Evolutionary conservation across 2,888 invertebrate species (phyloP), one percentile per base, ranked within the genome.

Genomic region (Anoplius nigerrimus): DNA sequence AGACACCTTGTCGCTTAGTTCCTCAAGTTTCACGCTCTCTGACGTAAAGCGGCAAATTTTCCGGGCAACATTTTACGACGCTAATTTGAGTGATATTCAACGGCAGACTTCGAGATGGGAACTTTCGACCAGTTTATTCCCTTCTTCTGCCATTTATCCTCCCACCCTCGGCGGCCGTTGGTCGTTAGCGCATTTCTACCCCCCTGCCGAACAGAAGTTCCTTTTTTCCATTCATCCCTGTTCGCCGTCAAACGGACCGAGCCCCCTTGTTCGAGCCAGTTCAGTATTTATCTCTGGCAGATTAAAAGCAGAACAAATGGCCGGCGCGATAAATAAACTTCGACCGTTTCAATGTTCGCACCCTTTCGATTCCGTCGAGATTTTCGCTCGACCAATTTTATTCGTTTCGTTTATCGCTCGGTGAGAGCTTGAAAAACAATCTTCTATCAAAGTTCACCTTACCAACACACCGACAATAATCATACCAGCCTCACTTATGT

Each of bases 241-340:
- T 18, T 18, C 48, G 48, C 13, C 18, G 48, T 2, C 48, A 16
- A 16, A 5, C 48, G 5, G 18, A 48, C 18, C n/a, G 16, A 48
- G 48, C 48, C 13, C 48, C 64, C 75, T 65, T 64, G 72, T 75
- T 75, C 66, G 60, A 67, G 60, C 65, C 55, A 43, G 54, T 11
- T 62, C 63, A 24, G 72, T 78, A 74, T 77, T 78, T 77, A 78
- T 77, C 78, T 71, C 60, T 46, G 51, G 58, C 64, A 77, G 76
- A 77, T 77, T 77, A 77, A 77, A 78, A 64, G 54, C 20, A 61
- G 68, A 78, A 77, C 62, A 78, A 78, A 78, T 63, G 78, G 56
- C 52, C 16, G 42, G 55, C 24, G 45, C 57, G 59, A 77, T 78
- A 78, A 75, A 77, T 75, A 78, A 78, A 72, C 75, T 78, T 72